A percentile compares a stretch with the other conserved stretches of the same genome.
Conservation (phyloP, 2,797 vertebrate genomes). For the Hippocampus kuda region DNA sequence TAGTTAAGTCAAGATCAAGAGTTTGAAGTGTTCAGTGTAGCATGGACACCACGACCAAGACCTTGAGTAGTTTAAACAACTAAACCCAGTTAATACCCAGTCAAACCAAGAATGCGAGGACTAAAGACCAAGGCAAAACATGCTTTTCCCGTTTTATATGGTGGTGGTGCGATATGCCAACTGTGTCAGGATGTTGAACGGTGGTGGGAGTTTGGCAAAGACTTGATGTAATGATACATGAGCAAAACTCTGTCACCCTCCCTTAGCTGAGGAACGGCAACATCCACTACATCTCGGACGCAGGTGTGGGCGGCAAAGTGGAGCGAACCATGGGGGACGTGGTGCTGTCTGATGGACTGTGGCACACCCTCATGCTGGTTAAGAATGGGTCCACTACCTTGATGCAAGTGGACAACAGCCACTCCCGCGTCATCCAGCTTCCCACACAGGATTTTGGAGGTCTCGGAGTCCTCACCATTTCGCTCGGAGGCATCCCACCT, state of each 20-base stretch:
- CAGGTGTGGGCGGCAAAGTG: conserved; percentile 86
- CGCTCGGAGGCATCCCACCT: conserved; percentile 82
- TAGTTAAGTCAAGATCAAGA: too few relatives aligned
- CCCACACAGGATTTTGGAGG: conserved; percentile 91
- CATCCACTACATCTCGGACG: conserved; percentile 86
- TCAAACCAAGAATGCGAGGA: neutral
- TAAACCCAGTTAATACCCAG: neutral
- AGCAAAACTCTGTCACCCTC: neutral
- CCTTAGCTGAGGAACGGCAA: conserved; percentile 85
- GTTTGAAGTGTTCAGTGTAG: too few relatives aligned
- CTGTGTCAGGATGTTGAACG: neutral
- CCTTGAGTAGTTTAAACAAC: too few relatives aligned
- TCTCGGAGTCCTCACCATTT: conserved; percentile 78
- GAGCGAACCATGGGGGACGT: conserved; percentile 80
- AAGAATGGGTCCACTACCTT: conserved; percentile 77
- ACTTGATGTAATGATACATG: neutral
- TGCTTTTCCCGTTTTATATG: neutral
- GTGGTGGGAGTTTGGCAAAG: neutral
- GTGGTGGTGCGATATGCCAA: neutral
- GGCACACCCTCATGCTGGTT: conserved; percentile 79
- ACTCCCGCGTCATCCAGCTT: conserved; percentile 71
- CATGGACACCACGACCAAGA: too few relatives aligned
- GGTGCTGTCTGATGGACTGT: conserved; percentile 80
- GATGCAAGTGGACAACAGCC: conserved; percentile 69
- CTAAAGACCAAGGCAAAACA: neutral